Conservation (phyloP, 1,140 invertebrate genomes). For the Cydia splendana region DNA sequence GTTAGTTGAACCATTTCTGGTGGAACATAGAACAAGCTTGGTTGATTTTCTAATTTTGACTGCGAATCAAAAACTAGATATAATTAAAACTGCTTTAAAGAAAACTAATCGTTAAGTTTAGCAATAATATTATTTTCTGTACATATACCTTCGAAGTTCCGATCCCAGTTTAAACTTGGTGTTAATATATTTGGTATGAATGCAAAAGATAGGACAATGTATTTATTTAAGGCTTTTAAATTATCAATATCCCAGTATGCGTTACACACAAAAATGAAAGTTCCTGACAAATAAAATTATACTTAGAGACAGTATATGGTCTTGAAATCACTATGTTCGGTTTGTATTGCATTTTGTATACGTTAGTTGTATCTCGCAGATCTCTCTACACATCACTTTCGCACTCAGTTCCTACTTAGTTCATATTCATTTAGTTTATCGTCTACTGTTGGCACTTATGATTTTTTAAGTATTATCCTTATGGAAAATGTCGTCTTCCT, state of each 20-base stretch:
- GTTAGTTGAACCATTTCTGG: background rate
- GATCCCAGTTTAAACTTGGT: constrained; percentile 21
- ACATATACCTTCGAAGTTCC: constrained; percentile 18
- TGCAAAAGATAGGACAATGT: constrained; percentile 24
- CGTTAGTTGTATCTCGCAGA: constrained; percentile 59
- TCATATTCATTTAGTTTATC: constrained; percentile 70
- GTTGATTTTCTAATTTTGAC: constrained; percentile 13
- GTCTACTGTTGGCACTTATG: constrained; percentile 48
- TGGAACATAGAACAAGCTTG: background rate
- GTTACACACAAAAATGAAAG: constrained; percentile 38
- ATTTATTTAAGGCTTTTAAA: constrained; percentile 25
- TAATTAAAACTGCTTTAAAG: constrained; percentile 46
- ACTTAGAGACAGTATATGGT: constrained; percentile 14
- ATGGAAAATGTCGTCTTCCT: constrained; percentile 72
- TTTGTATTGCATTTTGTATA: constrained; percentile 67
- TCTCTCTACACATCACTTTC: constrained; percentile 69
- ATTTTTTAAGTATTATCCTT: constrained; percentile 37
- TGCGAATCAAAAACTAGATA: constrained; percentile 26
- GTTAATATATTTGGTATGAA: constrained; percentile 18
- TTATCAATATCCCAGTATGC: constrained; percentile 29
- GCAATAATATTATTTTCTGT: constrained; percentile 32
- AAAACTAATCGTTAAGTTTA: constrained; percentile 55
- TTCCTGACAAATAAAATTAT: constrained; percentile 46
- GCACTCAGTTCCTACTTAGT: constrained; percentile 79
- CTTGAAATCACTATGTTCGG: constrained; percentile 40